Base-by-base conservation (phyloP, 2,888 invertebrate genomes). In the Ceraclea dissimilis region DNA sequence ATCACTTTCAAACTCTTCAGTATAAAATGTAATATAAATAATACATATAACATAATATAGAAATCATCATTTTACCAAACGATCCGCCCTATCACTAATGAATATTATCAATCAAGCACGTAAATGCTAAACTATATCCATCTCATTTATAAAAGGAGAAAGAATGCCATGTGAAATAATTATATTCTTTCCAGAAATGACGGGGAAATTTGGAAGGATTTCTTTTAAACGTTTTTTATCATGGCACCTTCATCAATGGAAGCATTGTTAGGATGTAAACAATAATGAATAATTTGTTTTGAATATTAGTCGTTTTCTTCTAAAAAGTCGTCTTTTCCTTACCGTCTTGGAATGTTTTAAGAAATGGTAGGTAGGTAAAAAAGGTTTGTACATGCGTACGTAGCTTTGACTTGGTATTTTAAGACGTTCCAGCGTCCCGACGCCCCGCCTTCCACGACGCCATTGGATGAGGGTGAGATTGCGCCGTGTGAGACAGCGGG, bases 321-420 rank as follows among this genome's bases (percentile, higher is more conserved):
- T 26, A 26, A 26, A 26, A 10, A 6, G 26, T 26, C 26, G 26
- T 19, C 65, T 69, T 70, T 66, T 65, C 64, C 67, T 67, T 67
- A 70, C 70, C 74, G 73, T 72, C 73, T 74, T 72, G 71, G 73
- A 70, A 16, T 43, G 54, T 54, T 54, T 49, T 54, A 54, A 54
- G 54, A 54, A 50, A 44, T 39, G 43, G 54, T 26, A 44, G 50
- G 18, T 54, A 39, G 39, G 39, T 39, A 39, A 16, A 39, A 31
- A 16, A 39, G 13, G 39, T 39, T 39, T 33, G 55, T 55, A 58
- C 55, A 55, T 55, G 55, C 49, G 58, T 51, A 51, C 33, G 47
- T 39, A 54, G 52, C 49, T 53, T 52, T 52, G 52, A 39, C 52
- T 39, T 39, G 52, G 31, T 51, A 20, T 47, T 51, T 18, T 5